Percentiles rank a stretch among this genome's conserved stretches.
Evolutionary conservation across 2,888 invertebrate genomes (phyloP).

Genomic region (Thyatira batis): DNA sequence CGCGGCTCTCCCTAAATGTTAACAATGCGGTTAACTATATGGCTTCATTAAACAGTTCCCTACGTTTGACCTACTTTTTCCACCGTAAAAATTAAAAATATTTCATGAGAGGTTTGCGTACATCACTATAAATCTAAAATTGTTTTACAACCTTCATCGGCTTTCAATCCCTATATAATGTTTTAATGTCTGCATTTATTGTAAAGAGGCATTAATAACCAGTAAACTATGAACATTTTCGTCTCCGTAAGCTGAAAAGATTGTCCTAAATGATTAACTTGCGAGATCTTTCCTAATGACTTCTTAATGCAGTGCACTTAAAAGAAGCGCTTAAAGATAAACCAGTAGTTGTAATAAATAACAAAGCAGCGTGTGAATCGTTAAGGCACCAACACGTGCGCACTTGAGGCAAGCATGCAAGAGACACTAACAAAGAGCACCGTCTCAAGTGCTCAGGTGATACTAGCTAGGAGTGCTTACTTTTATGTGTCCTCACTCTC

Average conservation of each 20-base stretch:
- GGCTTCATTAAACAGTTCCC: conserved; percentile 45
- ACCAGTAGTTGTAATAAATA: background rate
- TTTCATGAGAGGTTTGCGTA: conserved; percentile 33
- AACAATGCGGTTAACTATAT: conserved; percentile 36
- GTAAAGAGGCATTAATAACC: too few relatives aligned
- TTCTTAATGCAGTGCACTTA: background rate
- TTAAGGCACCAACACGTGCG: conserved; percentile 3
- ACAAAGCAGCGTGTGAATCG: background rate
- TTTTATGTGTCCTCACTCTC: background rate
- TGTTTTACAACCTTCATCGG: conserved; percentile 25
- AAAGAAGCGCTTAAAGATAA: background rate
- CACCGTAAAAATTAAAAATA: conserved; percentile 41
- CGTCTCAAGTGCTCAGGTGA: conserved; percentile 14
- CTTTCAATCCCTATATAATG: conserved; percentile 18
- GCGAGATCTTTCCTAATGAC: too few relatives aligned
- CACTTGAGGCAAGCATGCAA: conserved; percentile 21
- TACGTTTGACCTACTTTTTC: conserved; percentile 57
- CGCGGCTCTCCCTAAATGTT: conserved; percentile 29
- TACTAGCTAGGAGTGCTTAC: background rate
- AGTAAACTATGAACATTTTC: too few relatives aligned
- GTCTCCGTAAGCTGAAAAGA: too few relatives aligned
- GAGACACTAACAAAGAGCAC: conserved; percentile 23
- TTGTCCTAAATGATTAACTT: too few relatives aligned
- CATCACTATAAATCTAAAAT: conserved; percentile 40
- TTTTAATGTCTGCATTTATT: conserved; percentile 4